Base-by-base conservation (phyloP, 2,888 invertebrate genomes). In the Microctonus aethiopoides region DNA sequence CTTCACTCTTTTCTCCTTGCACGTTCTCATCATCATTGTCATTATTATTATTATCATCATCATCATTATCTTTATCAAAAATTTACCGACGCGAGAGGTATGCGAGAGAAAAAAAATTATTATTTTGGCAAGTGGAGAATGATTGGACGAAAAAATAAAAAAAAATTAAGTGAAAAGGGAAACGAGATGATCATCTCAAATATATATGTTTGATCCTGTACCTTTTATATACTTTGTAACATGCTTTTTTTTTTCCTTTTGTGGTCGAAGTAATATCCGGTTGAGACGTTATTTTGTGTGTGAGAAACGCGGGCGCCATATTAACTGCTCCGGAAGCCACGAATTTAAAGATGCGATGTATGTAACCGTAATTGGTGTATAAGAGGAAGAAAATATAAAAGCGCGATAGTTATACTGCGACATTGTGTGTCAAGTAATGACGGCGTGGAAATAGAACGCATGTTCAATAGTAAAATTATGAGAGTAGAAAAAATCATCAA, bases 1-100 rank as follows among this genome's bases (percentile, higher is more conserved):
- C 70, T 73, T 65, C 68, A 61, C 69, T 61, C 70, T 57, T 22
- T 56, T 22, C 54, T 69, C 24, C 39, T 26, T 62, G 16, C 60
- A 29, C 57, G 63, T 59, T 64, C 36, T 59, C 59, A 60, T 51
- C 69, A 59, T 59, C 69, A 56, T 62, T 26, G 54, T 67, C 20
- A 26, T 57, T n/a, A 56, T 46, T 59, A 36, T 6, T 24, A 62
- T 24, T 29, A 22, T 16, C 26, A 24, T 13, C 26, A 16, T 63
- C 29, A 32, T 22, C 16, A 64, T 64, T n/a, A 63, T 64, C 11
- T n/a, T 26, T n/a, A n/a, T 60, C 11, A 7, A 34, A 22, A 24
- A 54, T 54, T 13, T 36, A 16, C 20, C 36, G 16, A 39, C 13
- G 16, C 16, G 46, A n/a, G 46, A 4, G 39, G 1, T 4, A 46